These are phyloP conservation scores for Popillia japonica DNA, from an alignment of 1,140 invertebrate species.

Conservation along the genomic window DNA sequence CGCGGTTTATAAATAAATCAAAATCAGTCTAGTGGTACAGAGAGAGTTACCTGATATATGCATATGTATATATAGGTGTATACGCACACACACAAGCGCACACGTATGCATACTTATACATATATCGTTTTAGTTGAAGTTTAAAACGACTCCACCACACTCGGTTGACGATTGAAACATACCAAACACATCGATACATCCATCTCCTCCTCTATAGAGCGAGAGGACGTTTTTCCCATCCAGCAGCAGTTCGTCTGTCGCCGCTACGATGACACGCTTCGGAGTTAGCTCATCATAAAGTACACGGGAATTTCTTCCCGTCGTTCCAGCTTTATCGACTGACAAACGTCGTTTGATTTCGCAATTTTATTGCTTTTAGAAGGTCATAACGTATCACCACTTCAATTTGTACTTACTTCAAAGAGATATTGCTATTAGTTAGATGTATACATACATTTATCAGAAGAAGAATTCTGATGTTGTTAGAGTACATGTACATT, in stretches of 20 bases:
- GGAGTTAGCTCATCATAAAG: constrained; percentile 14
- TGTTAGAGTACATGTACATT: no score
- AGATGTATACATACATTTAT: no score
- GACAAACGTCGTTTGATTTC: constrained; percentile 3
- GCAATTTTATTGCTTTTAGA: no score
- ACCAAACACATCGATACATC: neutral
- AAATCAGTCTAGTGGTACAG: neutral
- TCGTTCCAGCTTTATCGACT: neutral
- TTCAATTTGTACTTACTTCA: no score
- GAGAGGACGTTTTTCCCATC: neutral
- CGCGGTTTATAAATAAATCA: constrained; percentile 32
- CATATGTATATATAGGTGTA: neutral
- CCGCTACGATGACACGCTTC: neutral
- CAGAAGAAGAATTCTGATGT: no score
- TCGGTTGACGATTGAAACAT: constrained; percentile 27
- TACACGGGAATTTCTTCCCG: neutral
- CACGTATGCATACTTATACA: neutral
- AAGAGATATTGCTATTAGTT: no score
- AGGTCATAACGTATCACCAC: no score
- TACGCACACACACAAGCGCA: neutral
- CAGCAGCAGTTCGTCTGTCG: constrained; percentile 16
- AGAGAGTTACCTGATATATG: constrained; percentile 11
- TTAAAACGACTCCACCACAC: constrained; percentile 25
- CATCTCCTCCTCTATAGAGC: neutral
- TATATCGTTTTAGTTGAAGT: neutral